A percentile compares a stretch with the other conserved stretches of the same genome.
These are phyloP conservation scores for Menidia menidia DNA, from an alignment of 2,797 vertebrate species.

Conservation along the genomic window DNA sequence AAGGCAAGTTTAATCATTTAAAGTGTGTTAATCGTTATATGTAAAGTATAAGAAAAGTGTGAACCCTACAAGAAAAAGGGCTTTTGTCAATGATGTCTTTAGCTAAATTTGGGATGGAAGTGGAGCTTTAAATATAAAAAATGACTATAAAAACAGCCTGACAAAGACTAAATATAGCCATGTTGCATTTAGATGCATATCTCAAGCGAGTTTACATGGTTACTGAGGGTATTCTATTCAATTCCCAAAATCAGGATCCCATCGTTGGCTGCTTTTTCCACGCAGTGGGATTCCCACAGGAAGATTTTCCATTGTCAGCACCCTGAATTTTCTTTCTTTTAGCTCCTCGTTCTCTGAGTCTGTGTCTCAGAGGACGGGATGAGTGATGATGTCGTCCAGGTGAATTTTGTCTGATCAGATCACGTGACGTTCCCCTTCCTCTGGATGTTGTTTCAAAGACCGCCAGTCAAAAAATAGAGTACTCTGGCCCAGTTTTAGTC, in stretches of 20 bases:
- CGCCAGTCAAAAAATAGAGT: slow-evolving; percentile 65
- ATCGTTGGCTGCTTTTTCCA: slow-evolving; percentile 14
- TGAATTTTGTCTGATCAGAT: slow-evolving; percentile 51
- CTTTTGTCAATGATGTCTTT: too few relatives aligned
- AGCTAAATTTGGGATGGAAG: too few relatives aligned
- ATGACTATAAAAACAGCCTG: neutral
- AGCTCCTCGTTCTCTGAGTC: neutral
- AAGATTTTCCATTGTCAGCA: slow-evolving; percentile 9
- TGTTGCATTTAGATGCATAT: slow-evolving; percentile 15
- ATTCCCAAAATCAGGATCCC: slow-evolving; percentile 13
- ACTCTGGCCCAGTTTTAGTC: slow-evolving; percentile 64
- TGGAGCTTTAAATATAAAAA: too few relatives aligned
- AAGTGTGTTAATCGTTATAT: neutral
- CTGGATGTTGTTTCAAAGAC: slow-evolving; percentile 36
- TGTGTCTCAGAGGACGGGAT: slow-evolving; percentile 15
- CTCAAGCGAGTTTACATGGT: neutral
- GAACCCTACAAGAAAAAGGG: too few relatives aligned
- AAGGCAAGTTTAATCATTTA: slow-evolving; percentile 15
- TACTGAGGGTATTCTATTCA: slow-evolving; percentile 8
- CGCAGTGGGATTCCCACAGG: slow-evolving; percentile 26
- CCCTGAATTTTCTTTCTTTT: slow-evolving; percentile 7
- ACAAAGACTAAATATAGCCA: neutral
- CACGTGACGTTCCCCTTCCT: slow-evolving; percentile 16
- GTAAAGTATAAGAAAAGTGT: too few relatives aligned
- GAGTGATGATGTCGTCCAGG: slow-evolving; percentile 8